Evolutionary conservation across 2,113 vertebrate species (phyloP).

Genomic region (Nycticryphes semicollaris): DNA sequence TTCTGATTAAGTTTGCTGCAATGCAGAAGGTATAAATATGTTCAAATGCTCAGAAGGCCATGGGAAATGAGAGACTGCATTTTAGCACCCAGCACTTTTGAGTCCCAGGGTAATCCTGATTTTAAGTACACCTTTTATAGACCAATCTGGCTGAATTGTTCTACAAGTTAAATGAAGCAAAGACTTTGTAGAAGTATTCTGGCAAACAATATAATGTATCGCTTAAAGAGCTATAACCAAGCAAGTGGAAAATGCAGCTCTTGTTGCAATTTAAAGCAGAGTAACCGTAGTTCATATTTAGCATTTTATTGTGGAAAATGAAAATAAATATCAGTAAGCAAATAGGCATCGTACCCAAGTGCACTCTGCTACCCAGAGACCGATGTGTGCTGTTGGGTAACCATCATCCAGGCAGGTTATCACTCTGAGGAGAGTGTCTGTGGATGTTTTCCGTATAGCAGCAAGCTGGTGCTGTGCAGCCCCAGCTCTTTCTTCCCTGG

Average conservation of each 20-base stretch:
- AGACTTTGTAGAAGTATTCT: conserved; percentile 58
- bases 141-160: conserved; percentile 58
- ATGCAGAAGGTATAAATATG: conserved; percentile 73
- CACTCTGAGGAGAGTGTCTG: not conserved
- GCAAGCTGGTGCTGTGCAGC: not conserved
- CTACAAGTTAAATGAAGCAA: conserved; percentile 54
- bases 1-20: conserved; percentile 71
- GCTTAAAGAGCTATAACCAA: conserved; percentile 70
- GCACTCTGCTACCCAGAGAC: not conserved
- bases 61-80: conserved; percentile 31
- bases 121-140: conserved; percentile 77
- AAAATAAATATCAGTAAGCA: conserved; percentile 36
- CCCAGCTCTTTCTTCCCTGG: not conserved
- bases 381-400: not conserved
- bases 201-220: conserved; percentile 69
- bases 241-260: conserved; percentile 67
- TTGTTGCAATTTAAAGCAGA: conserved; percentile 20
- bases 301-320: conserved; percentile 16
- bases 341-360: not conserved
- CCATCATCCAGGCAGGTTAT: not conserved
- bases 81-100: conserved; percentile 44
- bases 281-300: not conserved
- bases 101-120: conserved; percentile 65
- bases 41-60: conserved; percentile 41
- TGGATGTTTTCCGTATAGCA: not conserved